Evolutionary conservation across 2,797 vertebrate genomes (phyloP).

Genomic region (Cyprinella venusta): DNA sequence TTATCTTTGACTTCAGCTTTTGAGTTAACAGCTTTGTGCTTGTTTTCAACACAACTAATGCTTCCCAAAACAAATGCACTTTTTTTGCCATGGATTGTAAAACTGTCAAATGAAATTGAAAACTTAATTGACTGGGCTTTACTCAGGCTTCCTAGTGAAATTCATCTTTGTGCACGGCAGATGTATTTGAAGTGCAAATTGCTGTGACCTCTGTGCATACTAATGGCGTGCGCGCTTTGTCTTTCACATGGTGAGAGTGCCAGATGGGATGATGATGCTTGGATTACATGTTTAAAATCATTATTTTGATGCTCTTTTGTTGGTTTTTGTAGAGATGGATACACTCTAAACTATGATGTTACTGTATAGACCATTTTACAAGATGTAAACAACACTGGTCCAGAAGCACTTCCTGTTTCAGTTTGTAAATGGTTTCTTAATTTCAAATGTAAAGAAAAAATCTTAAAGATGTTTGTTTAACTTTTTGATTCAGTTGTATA

Average conservation of each 20-base stretch:
- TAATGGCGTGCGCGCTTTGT: slow-evolving; percentile 9
- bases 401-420: too few species aligned
- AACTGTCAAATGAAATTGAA: slow-evolving; percentile 65
- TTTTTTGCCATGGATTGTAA: slow-evolving; percentile 44
- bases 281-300: slow-evolving; percentile 20
- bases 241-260: neutral
- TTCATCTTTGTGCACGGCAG: slow-evolving; percentile 12
- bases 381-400: too few species aligned
- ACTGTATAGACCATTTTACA: too few species aligned
- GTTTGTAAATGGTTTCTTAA: too few species aligned
- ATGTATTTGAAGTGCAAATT: slow-evolving; percentile 48
- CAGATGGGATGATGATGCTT: slow-evolving; percentile 23
- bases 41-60: slow-evolving; percentile 7
- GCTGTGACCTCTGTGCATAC: slow-evolving; percentile 46
- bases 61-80: slow-evolving; percentile 41
- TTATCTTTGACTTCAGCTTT: neutral
- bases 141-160: slow-evolving; percentile 25
- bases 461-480: too few species aligned
- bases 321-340: neutral
- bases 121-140: slow-evolving; percentile 62
- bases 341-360: slow-evolving; percentile 38
- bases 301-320: neutral
- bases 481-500: too few species aligned
- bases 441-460: too few species aligned
- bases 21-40: neutral